Percentiles rank a stretch among this genome's conserved stretches.
These are phyloP conservation scores for Branchinecta lindahli DNA, from an alignment of 1,140 invertebrate genomes.

Conservation along the genomic window DNA sequence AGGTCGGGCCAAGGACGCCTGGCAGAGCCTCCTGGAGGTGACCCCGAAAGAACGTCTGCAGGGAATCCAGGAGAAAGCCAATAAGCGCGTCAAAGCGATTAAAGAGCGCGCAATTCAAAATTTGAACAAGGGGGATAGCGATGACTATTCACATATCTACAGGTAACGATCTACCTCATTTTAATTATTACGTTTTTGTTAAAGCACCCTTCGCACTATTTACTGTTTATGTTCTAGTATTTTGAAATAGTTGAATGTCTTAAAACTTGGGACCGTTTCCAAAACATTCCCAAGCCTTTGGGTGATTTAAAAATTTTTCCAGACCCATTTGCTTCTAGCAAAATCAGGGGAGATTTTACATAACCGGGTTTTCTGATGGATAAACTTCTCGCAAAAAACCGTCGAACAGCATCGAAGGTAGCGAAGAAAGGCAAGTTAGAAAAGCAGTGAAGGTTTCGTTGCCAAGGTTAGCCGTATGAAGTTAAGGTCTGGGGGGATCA, in stretches of 20 bases:
- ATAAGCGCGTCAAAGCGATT: constrained; percentile 41
- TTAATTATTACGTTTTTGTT: constrained; percentile 12
- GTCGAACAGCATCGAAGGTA: too few species aligned
- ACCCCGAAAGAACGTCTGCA: constrained; percentile 38
- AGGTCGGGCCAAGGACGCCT: constrained; percentile 17
- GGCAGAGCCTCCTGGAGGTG: constrained; percentile 17
- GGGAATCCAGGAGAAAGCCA: constrained; percentile 41
- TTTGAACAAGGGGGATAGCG: constrained; percentile 29
- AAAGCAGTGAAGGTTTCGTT: too few species aligned
- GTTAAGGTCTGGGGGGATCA: too few species aligned
- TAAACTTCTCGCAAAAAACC: too few species aligned
- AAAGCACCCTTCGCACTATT: neutral
- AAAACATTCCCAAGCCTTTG: constrained; percentile 10
- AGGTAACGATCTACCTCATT: constrained; percentile 38
- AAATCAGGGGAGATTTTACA: too few species aligned
- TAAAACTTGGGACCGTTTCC: neutral
- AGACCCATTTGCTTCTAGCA: neutral
- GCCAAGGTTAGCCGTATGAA: too few species aligned
- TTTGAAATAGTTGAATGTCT: neutral
- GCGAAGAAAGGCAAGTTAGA: too few species aligned
- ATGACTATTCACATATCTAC: constrained; percentile 55
- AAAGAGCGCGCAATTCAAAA: constrained; percentile 36
- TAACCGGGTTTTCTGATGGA: too few species aligned
- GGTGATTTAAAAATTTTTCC: neutral
- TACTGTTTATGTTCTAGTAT: too few species aligned